Evolutionary conservation across 2,888 invertebrate species (phyloP), one percentile per base, ranked within the genome.

Genomic region (Pinctada fucata): DNA sequence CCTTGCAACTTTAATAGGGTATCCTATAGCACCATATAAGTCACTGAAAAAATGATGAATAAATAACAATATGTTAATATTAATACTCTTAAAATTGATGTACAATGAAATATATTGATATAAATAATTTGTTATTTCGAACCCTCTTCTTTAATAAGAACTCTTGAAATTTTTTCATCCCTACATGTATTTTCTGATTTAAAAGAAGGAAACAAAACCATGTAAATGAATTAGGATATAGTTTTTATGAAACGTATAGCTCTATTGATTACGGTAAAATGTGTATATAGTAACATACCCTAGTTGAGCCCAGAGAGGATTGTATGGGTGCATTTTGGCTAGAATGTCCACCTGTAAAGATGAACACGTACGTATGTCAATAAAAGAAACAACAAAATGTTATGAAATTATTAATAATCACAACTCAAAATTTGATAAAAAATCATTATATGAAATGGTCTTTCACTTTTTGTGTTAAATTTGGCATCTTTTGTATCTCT

Each of bases 291-390:
- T 13, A 52, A 90, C 91, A 88, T 91, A 93, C 92, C 95, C 95
- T 82, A 97, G 94, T 89, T 98, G 97, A 0, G 96, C 96, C 97
- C 97, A 97, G 0, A 97, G 92, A 0, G 97, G 97, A 93, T 97
- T 97, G 92, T 97, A 97, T 0, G 97, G 96, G 90, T 95, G 95
- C 81, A 94, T 94, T 85, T 94, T 94, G 3, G 94, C 94, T 58
- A 93, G 84, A 3, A 92, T 90, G 82, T 93, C 92, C 80, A 95
- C 88, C 92, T 94, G 86, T 52, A 90, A 87, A 48, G 79, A 79
- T 78, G 64, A 63, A 8, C 5, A 6, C 2, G 16, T 70, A 51
- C 2, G 5, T n/a, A n/a, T 70, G 1, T 67, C 48, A 8, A 5
- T 4, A 65, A 65, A 65, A n/a, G 5, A 10, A 65, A 10, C 58